These are phyloP conservation scores for sheep (Ovis aries) DNA, from an alignment of 2,113 vertebrate genomes.

Conservation along the genomic window ARS-UI_Ramb_v3.0 NC_056055.1:6595501-6596000, in stretches of 20 bases:
- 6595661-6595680: slow-evolving; percentile 50
- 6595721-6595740: slow-evolving; percentile 69
- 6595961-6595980: slow-evolving; percentile 83
- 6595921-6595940: slow-evolving; percentile 76
- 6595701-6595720: slow-evolving; percentile 74
- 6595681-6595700: slow-evolving; percentile 41
- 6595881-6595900: slow-evolving; percentile 79
- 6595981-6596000: slow-evolving; percentile 78
- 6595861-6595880: slow-evolving; percentile 77
- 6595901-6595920: slow-evolving; percentile 76
- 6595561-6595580: slow-evolving; percentile 48
- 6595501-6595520: slow-evolving; percentile 54
- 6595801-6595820: slow-evolving; percentile 67
- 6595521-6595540: slow-evolving; percentile 66
- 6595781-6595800: slow-evolving; percentile 85
- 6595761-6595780: slow-evolving; percentile 79
- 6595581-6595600: slow-evolving; percentile 28
- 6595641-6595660: slow-evolving; percentile 30
- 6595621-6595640: slow-evolving; percentile 1
- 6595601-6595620: slow-evolving; percentile 3
- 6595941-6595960: slow-evolving; percentile 80
- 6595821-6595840: slow-evolving; percentile 83
- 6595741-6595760: slow-evolving; percentile 78
- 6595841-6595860: slow-evolving; percentile 83
- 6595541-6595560: slow-evolving; percentile 51